These are phyloP conservation scores for Sebastes jordani DNA, from an alignment of 2,797 vertebrate species.

Conservation along the genomic window DNA sequence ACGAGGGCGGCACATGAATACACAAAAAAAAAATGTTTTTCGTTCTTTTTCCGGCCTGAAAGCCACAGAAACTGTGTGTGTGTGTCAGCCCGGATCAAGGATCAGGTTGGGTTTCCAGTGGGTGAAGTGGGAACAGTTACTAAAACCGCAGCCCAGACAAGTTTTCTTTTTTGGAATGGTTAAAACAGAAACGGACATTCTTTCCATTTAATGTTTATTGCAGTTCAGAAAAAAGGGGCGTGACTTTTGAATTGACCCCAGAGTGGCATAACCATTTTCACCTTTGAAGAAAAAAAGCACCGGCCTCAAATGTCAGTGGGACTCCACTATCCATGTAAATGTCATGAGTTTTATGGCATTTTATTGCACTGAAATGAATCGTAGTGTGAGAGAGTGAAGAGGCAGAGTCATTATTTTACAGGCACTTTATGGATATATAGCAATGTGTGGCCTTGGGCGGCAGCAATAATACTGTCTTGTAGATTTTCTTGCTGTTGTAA, in stretches of 20 bases:
- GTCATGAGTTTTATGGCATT: conserved; percentile 42
- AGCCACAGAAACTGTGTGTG: conserved; percentile 22
- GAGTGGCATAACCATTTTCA: conserved; percentile 35
- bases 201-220: conserved; percentile 47
- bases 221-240: conserved; percentile 34
- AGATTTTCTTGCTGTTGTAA: conserved; percentile 37
- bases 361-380: conserved; percentile 35
- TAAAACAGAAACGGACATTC: conserved; percentile 56
- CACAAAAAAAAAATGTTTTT: background rate
- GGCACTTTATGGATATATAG: conserved; percentile 38
- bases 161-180: conserved; percentile 49
- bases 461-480: conserved; percentile 22
- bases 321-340: conserved; percentile 40
- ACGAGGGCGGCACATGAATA: background rate
- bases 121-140: conserved; percentile 61
- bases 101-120: conserved; percentile 58
- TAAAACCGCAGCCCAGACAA: conserved; percentile 63
- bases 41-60: conserved; percentile 3
- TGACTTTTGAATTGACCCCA: conserved; percentile 52
- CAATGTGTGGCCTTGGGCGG: conserved; percentile 26
- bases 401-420: conserved; percentile 37
- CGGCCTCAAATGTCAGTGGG: conserved; percentile 30
- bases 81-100: conserved; percentile 20
- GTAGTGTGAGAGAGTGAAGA: conserved; percentile 11
- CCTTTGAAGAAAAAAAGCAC: conserved; percentile 10